A percentile compares a stretch with the other conserved stretches of the same genome.
Evolutionary conservation across 1,140 invertebrate genomes (phyloP).

Genomic region (Dysdera silvatica): DNA sequence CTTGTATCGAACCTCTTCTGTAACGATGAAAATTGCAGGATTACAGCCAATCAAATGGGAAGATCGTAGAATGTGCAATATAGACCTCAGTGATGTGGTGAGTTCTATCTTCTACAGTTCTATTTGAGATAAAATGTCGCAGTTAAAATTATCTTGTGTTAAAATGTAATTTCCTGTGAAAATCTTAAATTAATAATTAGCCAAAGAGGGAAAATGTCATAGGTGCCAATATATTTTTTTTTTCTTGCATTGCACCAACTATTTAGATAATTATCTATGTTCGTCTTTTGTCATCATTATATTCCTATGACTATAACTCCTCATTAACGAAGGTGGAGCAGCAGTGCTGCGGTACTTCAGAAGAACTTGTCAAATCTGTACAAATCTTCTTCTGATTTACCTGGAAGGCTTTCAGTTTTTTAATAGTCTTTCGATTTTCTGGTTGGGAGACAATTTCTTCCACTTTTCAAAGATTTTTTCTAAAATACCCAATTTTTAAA

Average conservation of each 20-base stretch:
- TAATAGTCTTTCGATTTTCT: too few relatives aligned
- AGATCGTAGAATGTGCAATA: conserved; percentile 52
- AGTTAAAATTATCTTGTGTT: neutral
- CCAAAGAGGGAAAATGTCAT: neutral
- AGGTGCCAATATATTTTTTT: neutral
- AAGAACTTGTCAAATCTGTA: too few relatives aligned
- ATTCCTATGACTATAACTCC: too few relatives aligned
- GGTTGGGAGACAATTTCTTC: too few relatives aligned
- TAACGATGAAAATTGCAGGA: conserved; percentile 54
- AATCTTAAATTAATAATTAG: neutral
- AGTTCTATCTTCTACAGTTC: conserved; percentile 27
- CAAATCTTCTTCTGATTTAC: too few relatives aligned
- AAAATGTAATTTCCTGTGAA: neutral
- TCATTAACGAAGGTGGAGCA: too few relatives aligned
- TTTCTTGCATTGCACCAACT: neutral
- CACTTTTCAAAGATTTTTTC: too few relatives aligned
- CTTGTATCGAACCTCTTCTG: conserved; percentile 56
- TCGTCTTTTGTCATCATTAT: neutral
- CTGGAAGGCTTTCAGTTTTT: too few relatives aligned
- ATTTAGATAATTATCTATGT: neutral
- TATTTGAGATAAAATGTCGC: neutral
- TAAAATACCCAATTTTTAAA: too few relatives aligned
- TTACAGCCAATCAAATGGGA: conserved; percentile 52
- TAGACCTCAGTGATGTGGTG: conserved; percentile 56
- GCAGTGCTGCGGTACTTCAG: too few relatives aligned